Percentiles rank a stretch among this genome's conserved stretches.
Conservation (phyloP, 2,888 invertebrate genomes). For the Leptinotarsa juncta region DNA sequence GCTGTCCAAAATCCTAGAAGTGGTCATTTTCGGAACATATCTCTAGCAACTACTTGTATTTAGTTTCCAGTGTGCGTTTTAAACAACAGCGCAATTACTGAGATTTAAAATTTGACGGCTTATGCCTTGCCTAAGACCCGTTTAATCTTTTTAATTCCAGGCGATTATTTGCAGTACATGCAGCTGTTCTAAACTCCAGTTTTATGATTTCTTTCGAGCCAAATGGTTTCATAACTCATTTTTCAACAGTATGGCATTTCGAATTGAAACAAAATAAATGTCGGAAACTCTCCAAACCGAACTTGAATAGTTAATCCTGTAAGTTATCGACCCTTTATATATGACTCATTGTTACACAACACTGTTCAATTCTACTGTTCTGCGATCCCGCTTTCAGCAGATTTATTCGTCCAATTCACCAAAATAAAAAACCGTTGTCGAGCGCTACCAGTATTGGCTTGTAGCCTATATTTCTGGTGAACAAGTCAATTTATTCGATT, state of each 20-base stretch:
- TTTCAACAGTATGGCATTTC: background rate
- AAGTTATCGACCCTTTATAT: background rate
- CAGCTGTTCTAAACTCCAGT: too few relatives aligned
- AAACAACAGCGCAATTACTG: too few relatives aligned
- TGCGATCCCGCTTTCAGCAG: background rate
- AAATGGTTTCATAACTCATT: too few relatives aligned
- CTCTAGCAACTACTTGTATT: too few relatives aligned
- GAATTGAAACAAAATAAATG: background rate
- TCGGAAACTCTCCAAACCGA: background rate
- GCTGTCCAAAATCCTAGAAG: too few relatives aligned
- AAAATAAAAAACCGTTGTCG: background rate
- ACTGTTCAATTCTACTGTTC: background rate
- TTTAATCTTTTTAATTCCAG: too few relatives aligned
- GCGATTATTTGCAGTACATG: too few relatives aligned
- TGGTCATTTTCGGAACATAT: too few relatives aligned
- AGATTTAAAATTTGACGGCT: too few relatives aligned
- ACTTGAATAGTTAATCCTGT: background rate
- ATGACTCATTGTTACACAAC: background rate
- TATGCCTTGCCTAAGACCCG: too few relatives aligned
- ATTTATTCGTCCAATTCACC: background rate
- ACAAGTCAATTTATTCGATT: constrained; percentile 1
- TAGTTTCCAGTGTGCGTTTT: too few relatives aligned
- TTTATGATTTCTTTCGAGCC: too few relatives aligned
- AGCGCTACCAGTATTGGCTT: background rate
- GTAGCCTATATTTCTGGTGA: background rate